These are phyloP conservation scores for Zapus hudsonius DNA, from an alignment of 2,113 vertebrate genomes.

Conservation along the genomic window DNA sequence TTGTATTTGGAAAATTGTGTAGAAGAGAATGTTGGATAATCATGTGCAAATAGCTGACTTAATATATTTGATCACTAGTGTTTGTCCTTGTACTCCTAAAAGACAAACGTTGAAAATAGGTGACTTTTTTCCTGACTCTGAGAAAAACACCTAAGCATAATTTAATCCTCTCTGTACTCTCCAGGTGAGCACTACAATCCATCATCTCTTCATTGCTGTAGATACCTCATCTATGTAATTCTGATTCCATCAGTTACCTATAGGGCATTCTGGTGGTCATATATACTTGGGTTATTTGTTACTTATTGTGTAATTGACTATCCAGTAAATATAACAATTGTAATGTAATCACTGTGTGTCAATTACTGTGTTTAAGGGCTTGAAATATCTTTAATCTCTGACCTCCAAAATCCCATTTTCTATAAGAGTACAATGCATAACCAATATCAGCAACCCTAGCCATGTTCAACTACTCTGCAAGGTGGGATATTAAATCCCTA, in stretches of 20 bases:
- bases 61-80: conserved; percentile 23
- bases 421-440: neutral
- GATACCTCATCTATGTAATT: neutral
- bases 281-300: conserved; percentile 1
- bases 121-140: neutral
- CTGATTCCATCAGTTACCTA: neutral
- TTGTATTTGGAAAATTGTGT: conserved; percentile 7
- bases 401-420: conserved; percentile 29
- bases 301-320: conserved; percentile 32
- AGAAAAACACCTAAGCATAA: neutral
- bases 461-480: neutral
- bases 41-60: conserved; percentile 7
- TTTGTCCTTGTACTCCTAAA: conserved; percentile 33
- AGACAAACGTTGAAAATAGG: neutral
- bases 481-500: neutral
- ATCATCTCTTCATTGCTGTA: neutral
- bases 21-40: conserved; percentile 18
- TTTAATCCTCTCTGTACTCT: conserved; percentile 5
- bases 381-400: neutral
- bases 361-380: conserved; percentile 16
- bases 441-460: neutral
- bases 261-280: neutral
- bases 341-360: neutral
- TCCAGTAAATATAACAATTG: neutral
- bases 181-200: neutral